A percentile compares a stretch with the other conserved stretches of the same genome.
These are phyloP conservation scores for Sebastes matsubarae DNA, from an alignment of 2,797 vertebrate genomes.

Conservation along the genomic window DNA sequence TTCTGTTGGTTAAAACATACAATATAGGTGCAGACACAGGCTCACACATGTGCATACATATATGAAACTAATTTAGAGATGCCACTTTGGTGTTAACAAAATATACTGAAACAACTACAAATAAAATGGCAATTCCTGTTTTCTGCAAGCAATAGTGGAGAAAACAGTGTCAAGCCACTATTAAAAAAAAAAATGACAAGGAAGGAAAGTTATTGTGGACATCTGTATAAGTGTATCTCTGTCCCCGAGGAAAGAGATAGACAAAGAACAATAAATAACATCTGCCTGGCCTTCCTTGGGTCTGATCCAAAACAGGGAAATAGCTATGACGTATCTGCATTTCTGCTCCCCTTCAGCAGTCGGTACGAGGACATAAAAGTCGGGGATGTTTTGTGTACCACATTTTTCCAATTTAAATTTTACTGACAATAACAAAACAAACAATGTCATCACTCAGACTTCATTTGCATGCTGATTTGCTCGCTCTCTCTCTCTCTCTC, in stretches of 20 bases:
- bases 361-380: constrained; percentile 66
- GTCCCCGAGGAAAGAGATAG: constrained; percentile 68
- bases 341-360: constrained; percentile 57
- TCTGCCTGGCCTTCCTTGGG: constrained; percentile 76
- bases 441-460: constrained; percentile 74
- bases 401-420: constrained; percentile 68
- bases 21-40: background rate
- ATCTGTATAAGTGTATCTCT: constrained; percentile 74
- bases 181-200: constrained; percentile 35
- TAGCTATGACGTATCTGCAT: constrained; percentile 73
- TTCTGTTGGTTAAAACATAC: constrained; percentile 15
- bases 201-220: constrained; percentile 73
- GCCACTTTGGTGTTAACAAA: background rate
- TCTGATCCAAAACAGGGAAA: constrained; percentile 68
- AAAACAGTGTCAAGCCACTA: constrained; percentile 29
- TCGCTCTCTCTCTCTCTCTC: constrained; percentile 49
- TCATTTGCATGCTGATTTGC: constrained; percentile 71
- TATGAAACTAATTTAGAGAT: background rate
- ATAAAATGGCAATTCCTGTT: background rate
- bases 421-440: constrained; percentile 71
- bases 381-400: constrained; percentile 35
- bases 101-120: background rate
- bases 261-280: constrained; percentile 84
- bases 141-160: background rate
- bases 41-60: background rate